Conservation (phyloP, 2,113 vertebrate genomes). For the Hemiprocne comata region DNA sequence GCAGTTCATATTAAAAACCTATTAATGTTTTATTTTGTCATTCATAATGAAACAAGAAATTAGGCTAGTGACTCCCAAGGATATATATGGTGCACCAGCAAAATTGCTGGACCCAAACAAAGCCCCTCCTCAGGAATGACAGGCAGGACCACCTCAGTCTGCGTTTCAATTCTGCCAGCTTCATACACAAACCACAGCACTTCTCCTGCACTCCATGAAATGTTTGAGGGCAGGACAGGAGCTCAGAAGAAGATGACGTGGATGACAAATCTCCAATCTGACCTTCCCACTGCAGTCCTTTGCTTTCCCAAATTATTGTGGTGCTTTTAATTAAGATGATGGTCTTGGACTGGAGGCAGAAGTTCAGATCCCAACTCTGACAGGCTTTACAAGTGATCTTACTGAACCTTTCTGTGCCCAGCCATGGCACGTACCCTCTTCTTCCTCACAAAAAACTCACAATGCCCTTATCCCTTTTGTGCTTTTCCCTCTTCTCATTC, state of each 20-base stretch:
- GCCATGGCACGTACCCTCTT: background rate
- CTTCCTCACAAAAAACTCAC: too few relatives aligned
- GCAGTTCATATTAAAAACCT: background rate
- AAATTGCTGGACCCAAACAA: background rate
- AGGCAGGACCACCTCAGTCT: background rate
- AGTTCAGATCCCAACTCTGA: background rate
- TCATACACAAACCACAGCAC: fast-evolving
- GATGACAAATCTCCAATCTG: background rate
- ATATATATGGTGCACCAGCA: background rate
- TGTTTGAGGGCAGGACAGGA: fast-evolving
- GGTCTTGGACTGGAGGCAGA: background rate
- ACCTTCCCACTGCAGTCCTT: background rate
- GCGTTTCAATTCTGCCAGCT: fast-evolving
- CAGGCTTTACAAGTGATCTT: background rate
- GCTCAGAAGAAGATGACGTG: too few relatives aligned
- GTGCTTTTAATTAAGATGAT: background rate
- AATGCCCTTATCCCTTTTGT: too few relatives aligned
- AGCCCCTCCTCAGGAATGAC: background rate
- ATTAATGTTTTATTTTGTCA: slow-evolving; percentile 54
- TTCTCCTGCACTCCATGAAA: background rate
- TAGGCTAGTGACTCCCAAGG: background rate
- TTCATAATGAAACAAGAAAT: slow-evolving; percentile 23
- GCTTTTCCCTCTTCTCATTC: too few relatives aligned
- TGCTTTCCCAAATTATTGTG: background rate
- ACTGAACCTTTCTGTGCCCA: background rate